Evolutionary conservation across 2,888 invertebrate genomes (phyloP).

Genomic region (Diploptera punctata): DNA sequence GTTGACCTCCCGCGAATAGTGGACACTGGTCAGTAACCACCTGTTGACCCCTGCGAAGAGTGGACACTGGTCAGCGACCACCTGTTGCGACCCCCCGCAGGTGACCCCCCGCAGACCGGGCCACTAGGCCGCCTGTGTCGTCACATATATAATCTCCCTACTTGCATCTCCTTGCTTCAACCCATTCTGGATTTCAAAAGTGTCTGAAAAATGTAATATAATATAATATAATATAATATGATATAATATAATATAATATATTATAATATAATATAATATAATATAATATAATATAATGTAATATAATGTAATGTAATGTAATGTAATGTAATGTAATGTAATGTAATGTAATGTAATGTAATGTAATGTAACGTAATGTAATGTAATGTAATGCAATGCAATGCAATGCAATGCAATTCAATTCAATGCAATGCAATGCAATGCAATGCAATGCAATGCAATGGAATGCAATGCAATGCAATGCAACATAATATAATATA

Average conservation of each 20-base stretch:
- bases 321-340: not conserved
- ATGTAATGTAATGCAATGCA: not conserved
- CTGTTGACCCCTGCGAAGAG: too few relatives aligned
- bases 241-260: not conserved
- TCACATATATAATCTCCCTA: too few relatives aligned
- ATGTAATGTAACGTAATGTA: conserved; percentile 7
- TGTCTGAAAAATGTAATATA: too few relatives aligned
- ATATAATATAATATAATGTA: not conserved
- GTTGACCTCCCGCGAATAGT: too few relatives aligned
- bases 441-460: conserved; percentile 8
- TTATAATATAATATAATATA: not conserved
- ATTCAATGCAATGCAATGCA: conserved; percentile 11
- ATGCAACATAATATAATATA: not conserved
- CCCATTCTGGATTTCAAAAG: too few relatives aligned
- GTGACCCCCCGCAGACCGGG: too few relatives aligned
- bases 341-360: not conserved
- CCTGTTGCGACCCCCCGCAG: too few relatives aligned
- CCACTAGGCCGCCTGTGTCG: too few relatives aligned
- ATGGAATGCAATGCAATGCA: not conserved
- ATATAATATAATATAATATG: not conserved
- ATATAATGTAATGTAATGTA: conserved; percentile 1
- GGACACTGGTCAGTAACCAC: too few relatives aligned
- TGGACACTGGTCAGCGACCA: too few relatives aligned
- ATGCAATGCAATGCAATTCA: too few relatives aligned
- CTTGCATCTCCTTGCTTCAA: too few relatives aligned